A percentile compares a stretch with the other conserved stretches of the same genome.
Evolutionary conservation across 23 tunicate species (phyloP).

Genomic region (Oikopleura dioica): DNA sequence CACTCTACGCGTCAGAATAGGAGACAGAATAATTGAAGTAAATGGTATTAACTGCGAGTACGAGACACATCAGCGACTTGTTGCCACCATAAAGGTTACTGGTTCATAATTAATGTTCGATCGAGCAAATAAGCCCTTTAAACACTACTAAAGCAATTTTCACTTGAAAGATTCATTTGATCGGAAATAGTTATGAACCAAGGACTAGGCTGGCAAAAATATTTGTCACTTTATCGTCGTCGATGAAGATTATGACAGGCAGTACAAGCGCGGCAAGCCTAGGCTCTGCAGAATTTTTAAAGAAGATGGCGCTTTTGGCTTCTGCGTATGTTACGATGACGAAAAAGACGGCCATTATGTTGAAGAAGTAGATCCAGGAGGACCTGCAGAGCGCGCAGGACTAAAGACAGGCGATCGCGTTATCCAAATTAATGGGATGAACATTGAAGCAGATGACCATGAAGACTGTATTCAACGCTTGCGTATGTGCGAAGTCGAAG

Average conservation of each 20-base stretch:
- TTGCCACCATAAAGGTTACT: conserved; percentile 27
- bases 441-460: conserved; percentile 24
- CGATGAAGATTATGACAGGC: conserved; percentile 46
- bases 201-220: conserved; percentile 15
- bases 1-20: too few species aligned
- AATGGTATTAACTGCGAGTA: conserved; percentile 79
- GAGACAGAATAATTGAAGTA: conserved; percentile 81
- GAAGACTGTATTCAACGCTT: conserved; percentile 29
- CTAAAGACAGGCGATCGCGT: conserved; percentile 32
- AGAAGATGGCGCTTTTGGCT: conserved; percentile 44
- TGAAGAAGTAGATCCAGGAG: conserved; percentile 30
- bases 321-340: conserved; percentile 26
- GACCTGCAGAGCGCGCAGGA: conserved; percentile 41
- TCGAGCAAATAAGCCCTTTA: too few species aligned
- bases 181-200: too few species aligned
- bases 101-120: too few species aligned
- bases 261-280: conserved; percentile 29
- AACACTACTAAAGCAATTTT: too few species aligned
- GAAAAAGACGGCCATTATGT: conserved; percentile 67
- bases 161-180: too few species aligned
- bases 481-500: conserved; percentile 42
- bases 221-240: conserved; percentile 48
- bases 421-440: conserved; percentile 60
- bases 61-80: conserved; percentile 46
- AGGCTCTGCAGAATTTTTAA: conserved; percentile 69